Evolutionary conservation across 2,113 vertebrate species (phyloP).

Genomic region (Sinocyclocheilus anophthalmus): DNA sequence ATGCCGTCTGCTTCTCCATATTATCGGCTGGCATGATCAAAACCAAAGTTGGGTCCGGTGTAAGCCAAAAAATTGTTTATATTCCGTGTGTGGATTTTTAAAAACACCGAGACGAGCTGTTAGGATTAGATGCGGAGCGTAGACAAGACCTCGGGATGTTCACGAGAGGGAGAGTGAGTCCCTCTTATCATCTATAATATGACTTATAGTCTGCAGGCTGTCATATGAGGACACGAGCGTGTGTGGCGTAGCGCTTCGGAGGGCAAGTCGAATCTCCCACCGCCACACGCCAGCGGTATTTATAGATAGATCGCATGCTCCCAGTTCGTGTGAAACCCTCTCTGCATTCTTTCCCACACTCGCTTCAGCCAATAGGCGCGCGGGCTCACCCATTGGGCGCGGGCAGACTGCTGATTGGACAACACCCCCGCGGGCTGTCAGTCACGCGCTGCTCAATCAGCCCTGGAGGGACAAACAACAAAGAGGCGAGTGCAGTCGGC

Average conservation of each 20-base stretch:
- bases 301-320: slow-evolving; percentile 82
- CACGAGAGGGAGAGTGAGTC: slow-evolving; percentile 54
- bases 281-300: slow-evolving; percentile 78
- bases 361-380: slow-evolving; percentile 79
- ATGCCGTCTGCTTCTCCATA: slow-evolving; percentile 84
- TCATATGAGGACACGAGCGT: slow-evolving; percentile 61
- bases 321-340: slow-evolving; percentile 90
- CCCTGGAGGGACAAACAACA: slow-evolving; percentile 83
- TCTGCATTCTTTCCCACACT: slow-evolving; percentile 94
- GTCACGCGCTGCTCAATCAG: slow-evolving; percentile 87
- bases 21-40: slow-evolving; percentile 84
- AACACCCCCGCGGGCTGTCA: slow-evolving; percentile 81
- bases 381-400: slow-evolving; percentile 77
- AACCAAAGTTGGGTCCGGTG: slow-evolving; percentile 46
- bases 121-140: slow-evolving; percentile 22
- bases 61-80: slow-evolving; percentile 58
- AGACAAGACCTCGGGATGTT: slow-evolving; percentile 43
- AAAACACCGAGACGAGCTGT: slow-evolving; percentile 12
- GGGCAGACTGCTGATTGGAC: slow-evolving; percentile 76
- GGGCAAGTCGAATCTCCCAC: slow-evolving; percentile 60
- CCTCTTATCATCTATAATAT: slow-evolving; percentile 54
- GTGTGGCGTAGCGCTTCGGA: slow-evolving; percentile 47
- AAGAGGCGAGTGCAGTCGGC: slow-evolving; percentile 70
- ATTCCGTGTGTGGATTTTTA: slow-evolving; percentile 63
- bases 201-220: slow-evolving; percentile 66